Conservation (phyloP, 2,888 invertebrate species). For the Sesamia inferens region DNA sequence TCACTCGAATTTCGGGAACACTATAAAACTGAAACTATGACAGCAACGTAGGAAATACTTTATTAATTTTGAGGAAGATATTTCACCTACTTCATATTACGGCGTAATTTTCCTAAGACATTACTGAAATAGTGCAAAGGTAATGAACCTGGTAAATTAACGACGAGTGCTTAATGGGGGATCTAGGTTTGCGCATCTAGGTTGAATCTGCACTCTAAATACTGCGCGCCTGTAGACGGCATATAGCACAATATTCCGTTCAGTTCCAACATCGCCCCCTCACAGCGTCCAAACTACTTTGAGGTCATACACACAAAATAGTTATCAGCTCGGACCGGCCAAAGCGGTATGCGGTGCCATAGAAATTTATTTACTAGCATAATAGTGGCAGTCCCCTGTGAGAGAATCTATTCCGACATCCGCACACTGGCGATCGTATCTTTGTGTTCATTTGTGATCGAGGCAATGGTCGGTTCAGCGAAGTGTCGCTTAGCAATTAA, state of each 20-base stretch:
- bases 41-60: slow-evolving; percentile 30
- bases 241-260: slow-evolving; percentile 63
- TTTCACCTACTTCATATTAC: slow-evolving; percentile 25
- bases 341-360: slow-evolving; percentile 56
- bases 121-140: slow-evolving; percentile 63
- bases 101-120: slow-evolving; percentile 46
- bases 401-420: slow-evolving; percentile 54
- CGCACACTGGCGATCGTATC: slow-evolving; percentile 40
- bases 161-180: slow-evolving; percentile 62
- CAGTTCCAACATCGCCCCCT: slow-evolving; percentile 43
- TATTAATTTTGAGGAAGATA: slow-evolving; percentile 39
- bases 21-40: slow-evolving; percentile 37
- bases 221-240: slow-evolving; percentile 47
- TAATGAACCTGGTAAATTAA: slow-evolving; percentile 68
- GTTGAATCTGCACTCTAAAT: slow-evolving; percentile 57
- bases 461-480: slow-evolving; percentile 35
- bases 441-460: slow-evolving; percentile 53
- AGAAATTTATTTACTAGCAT: slow-evolving; percentile 62
- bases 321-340: slow-evolving; percentile 60
- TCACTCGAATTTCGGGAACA: slow-evolving; percentile 34
- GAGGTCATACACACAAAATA: slow-evolving; percentile 63
- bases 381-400: slow-evolving; percentile 46
- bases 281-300: slow-evolving; percentile 54
- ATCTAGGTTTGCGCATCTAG: slow-evolving; percentile 50
- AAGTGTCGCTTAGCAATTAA: slow-evolving; percentile 42